A percentile compares a stretch with the other conserved stretches of the same genome.
Evolutionary conservation across 1,140 invertebrate species (phyloP).

Genomic region (Pantala flavescens): DNA sequence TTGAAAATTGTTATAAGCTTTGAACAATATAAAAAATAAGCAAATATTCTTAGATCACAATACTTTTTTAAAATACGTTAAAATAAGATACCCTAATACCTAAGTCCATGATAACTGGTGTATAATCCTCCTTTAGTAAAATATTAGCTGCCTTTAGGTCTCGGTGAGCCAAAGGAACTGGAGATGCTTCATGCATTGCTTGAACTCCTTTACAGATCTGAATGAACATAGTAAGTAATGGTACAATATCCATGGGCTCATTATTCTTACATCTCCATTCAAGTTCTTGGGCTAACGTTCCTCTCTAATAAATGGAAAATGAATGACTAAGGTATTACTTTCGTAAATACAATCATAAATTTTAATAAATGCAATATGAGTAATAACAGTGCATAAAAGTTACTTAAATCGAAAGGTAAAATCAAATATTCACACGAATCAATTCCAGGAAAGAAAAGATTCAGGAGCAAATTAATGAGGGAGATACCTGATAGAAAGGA

Average conservation of each 20-base stretch:
- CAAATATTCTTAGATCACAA: too few species aligned
- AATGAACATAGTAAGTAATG: conserved; percentile 58
- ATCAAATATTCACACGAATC: too few species aligned
- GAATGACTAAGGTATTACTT: background rate
- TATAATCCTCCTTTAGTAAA: conserved; percentile 57
- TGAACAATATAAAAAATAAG: too few species aligned
- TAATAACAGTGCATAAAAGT: too few species aligned
- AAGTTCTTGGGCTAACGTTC: conserved; percentile 63
- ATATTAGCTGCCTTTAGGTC: conserved; percentile 81
- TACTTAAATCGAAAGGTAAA: too few species aligned
- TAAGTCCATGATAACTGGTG: conserved; percentile 73
- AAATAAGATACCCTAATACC: too few species aligned
- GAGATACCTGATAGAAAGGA: conserved; percentile 61
- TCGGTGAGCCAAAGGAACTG: conserved; percentile 65
- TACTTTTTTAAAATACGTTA: too few species aligned
- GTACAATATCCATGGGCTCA: conserved; percentile 50
- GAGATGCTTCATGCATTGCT: conserved; percentile 61
- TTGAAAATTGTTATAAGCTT: too few species aligned
- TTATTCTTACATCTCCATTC: conserved; percentile 44
- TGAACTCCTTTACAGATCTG: conserved; percentile 65
- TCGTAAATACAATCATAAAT: background rate
- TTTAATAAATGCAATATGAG: background rate
- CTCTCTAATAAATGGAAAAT: conserved; percentile 42
- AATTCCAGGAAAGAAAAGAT: too few species aligned
- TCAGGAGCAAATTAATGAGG: too few species aligned